Evolutionary conservation across 2,888 invertebrate genomes (phyloP), one percentile per base, ranked within the genome.

Genomic region (Fissipunctia ypsillon): DNA sequence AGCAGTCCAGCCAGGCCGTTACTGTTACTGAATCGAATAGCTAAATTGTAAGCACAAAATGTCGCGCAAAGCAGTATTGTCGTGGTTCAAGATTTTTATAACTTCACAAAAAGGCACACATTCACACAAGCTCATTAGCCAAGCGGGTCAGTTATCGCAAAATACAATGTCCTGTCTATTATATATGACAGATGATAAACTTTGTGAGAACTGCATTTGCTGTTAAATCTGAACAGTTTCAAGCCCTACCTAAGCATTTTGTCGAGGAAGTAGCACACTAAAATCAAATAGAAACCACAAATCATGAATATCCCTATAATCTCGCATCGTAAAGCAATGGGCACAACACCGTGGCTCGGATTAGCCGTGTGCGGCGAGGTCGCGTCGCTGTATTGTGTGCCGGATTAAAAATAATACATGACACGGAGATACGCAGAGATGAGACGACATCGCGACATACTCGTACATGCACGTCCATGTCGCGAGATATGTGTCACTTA

Each of bases 391-490:
- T 87, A 90, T 90, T 90, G 91, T 89, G 82, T 82, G 85, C 87
- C 80, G 89, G 90, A 93, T 92, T 93, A 92, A 93, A 93, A 92
- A 92, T 92, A 91, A 93, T 93, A 88, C 81, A 80, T 68, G 61
- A 63, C 84, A 66, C 59, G 28, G 84, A 86, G 74, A 22, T 84
- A 86, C 31, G 63, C 14, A n/a, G 65, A 65, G 77, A 83, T 82
- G 76, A 72, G 79, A 50, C 70, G 81, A 9, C 73, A 67, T 41
- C 48, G 52, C 59, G 25, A 54, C 41, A 50, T 25, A 31, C 3
- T n/a, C n/a, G 31, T 31, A 65, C 73, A 14, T 70, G 72, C 52
- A 25, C 9, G 50, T 25, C n/a, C 66, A 35, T 25, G 66, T 28
- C 64, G 45, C 56, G 31, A 57, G 63, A 64, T 43, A 50, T 69